phyloP scores from a whole-genome alignment of 35 echinoderm and acorn worm species.

The Lytechinus variegatus region DNA sequence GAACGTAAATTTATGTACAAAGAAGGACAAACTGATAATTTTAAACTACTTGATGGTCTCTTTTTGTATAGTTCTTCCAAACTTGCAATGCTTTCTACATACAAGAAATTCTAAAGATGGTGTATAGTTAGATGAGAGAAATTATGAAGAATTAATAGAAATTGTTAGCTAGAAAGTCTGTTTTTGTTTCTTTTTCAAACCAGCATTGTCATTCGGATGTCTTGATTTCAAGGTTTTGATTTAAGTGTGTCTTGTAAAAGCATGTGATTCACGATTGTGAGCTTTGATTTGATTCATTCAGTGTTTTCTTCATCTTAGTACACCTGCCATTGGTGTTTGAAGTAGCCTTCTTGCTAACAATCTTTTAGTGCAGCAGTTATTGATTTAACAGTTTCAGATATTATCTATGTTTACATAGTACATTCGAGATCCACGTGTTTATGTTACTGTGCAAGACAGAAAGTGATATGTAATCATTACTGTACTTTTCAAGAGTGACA shows the following conservation, averaged over 20 bases:
- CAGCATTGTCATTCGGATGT: not conserved
- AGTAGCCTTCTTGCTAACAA: not conserved
- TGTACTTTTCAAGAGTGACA: not conserved
- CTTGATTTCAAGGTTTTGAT: not conserved
- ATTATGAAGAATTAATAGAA: not conserved
- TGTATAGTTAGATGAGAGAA: constrained; percentile 3
- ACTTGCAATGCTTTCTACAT: not conserved
- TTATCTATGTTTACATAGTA: not conserved
- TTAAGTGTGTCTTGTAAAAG: not conserved
- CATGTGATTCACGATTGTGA: not conserved
- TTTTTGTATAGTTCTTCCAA: constrained; percentile 12
- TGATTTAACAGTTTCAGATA: not conserved
- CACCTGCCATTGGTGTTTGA: not conserved
- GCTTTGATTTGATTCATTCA: not conserved
- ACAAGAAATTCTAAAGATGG: not conserved
- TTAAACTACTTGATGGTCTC: not conserved
- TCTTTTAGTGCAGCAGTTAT: not conserved
- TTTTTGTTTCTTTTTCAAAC: constrained; percentile 9
- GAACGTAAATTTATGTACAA: not conserved
- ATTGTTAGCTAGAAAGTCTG: not conserved
- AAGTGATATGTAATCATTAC: not conserved
- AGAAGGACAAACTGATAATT: not conserved
- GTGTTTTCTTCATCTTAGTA: not conserved
- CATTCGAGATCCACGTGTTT: not conserved
- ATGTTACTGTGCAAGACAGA: not conserved